phyloP scores from a whole-genome alignment of 2,113 vertebrate genomes.

The Mobula hypostoma region DNA sequence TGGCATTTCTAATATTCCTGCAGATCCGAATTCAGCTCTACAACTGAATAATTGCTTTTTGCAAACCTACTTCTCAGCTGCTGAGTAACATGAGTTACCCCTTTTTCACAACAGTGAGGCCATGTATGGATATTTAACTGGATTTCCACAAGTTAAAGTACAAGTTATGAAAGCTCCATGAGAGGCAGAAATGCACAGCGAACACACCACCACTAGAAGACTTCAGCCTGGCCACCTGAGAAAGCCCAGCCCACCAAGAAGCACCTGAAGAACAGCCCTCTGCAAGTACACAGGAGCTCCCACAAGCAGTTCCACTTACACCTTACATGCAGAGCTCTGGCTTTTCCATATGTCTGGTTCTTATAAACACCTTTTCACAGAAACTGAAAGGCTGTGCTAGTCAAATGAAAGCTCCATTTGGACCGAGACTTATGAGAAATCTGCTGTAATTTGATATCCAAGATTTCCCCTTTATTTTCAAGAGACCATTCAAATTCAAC shows the following conservation, averaged over 20 bases:
- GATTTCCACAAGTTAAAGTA: neutral
- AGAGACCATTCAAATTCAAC: neutral
- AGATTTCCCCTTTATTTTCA: neutral
- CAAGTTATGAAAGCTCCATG: neutral
- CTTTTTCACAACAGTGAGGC: neutral
- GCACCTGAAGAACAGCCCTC: neutral
- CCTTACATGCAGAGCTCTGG: slow-evolving; percentile 1
- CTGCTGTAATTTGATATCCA: neutral
- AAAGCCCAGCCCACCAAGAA: neutral
- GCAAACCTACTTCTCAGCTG: neutral
- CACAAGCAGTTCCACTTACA: neutral
- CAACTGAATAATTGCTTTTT: neutral
- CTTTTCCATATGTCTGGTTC: neutral
- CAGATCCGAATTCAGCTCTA: neutral
- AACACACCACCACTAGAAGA: neutral
- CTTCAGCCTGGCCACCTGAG: neutral
- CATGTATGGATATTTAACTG: neutral
- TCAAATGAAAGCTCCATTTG: neutral
- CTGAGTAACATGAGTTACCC: neutral
- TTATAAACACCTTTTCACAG: neutral
- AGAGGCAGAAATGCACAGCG: neutral
- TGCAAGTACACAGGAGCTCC: neutral
- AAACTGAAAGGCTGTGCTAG: neutral
- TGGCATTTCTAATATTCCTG: neutral
- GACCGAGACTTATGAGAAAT: neutral